phyloP scores from a whole-genome alignment of 2,113 vertebrate species.

The Xiphophorus maculatus region DNA sequence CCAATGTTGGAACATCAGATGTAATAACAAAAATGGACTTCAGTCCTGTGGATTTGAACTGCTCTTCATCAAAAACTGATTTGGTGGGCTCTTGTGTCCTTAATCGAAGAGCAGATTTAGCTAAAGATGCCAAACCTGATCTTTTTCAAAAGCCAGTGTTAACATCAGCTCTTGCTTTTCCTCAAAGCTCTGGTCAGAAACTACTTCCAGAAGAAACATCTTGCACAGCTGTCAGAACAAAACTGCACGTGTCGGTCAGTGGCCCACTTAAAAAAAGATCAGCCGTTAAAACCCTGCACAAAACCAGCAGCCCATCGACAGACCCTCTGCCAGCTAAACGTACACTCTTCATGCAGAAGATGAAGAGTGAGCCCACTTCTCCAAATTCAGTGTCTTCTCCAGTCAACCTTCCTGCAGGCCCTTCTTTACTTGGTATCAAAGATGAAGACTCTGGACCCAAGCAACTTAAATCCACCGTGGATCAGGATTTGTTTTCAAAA shows the following conservation, averaged over 20 bases:
- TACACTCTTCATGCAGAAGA: not conserved
- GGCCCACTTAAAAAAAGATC: constrained; percentile 16
- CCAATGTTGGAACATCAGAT: not conserved
- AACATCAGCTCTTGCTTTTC: not conserved
- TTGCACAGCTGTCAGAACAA: not conserved
- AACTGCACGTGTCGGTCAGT: not conserved
- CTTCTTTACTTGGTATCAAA: too few species aligned
- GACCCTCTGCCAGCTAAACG: not conserved
- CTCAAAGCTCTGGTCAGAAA: not conserved
- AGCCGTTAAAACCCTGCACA: not conserved
- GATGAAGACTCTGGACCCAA: not conserved
- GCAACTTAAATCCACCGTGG: rapidly evolving
- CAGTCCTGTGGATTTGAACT: not conserved
- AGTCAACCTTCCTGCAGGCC: not conserved
- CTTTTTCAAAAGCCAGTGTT: not conserved
- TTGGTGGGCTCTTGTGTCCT: not conserved
- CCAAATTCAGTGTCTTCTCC: not conserved
- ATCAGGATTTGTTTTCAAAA: rapidly evolving
- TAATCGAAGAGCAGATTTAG: not conserved
- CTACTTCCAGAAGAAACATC: not conserved
- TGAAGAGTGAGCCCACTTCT: not conserved
- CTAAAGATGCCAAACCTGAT: not conserved
- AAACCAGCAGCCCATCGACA: not conserved
- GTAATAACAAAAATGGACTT: not conserved
- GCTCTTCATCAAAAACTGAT: not conserved